These are phyloP conservation scores for Dermatemys mawii DNA, from an alignment of 2,113 vertebrate species.

Conservation along the genomic window DNA sequence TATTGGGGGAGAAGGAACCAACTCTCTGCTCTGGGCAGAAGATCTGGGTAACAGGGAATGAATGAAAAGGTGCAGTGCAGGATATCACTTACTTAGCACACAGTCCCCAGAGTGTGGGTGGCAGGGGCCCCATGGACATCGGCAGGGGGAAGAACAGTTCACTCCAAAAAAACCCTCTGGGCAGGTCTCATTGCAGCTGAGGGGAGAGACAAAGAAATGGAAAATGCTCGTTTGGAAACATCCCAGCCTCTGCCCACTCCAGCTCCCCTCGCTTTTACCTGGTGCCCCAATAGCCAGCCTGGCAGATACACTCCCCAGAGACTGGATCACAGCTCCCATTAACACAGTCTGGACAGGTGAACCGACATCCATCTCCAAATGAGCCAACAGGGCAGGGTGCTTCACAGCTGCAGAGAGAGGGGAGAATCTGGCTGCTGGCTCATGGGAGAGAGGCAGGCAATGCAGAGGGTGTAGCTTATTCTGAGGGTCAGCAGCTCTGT, in stretches of 20 bases:
- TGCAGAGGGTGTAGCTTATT: not conserved
- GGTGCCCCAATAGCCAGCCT: slow-evolving; percentile 86
- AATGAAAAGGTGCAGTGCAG: not conserved
- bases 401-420: slow-evolving; percentile 84
- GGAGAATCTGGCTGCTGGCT: not conserved
- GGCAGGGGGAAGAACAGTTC: slow-evolving; percentile 89
- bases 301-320: slow-evolving; percentile 90
- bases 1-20: not conserved
- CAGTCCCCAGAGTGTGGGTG: slow-evolving; percentile 83
- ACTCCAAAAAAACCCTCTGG: slow-evolving; percentile 81
- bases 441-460: not conserved
- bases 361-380: slow-evolving; percentile 86
- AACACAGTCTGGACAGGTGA: slow-evolving; percentile 82
- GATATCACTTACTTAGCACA: slow-evolving; percentile 81
- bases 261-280: slow-evolving; percentile 76
- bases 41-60: rapidly evolving
- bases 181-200: slow-evolving; percentile 93
- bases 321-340: slow-evolving; percentile 86
- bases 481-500: too few relatives aligned
- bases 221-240: rapidly evolving
- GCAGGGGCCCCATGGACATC: slow-evolving; percentile 82
- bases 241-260: not conserved
- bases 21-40: not conserved
- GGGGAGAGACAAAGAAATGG: not conserved
- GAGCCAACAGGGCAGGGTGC: slow-evolving; percentile 79